Evolutionary conservation across 1,140 invertebrate genomes (phyloP).

Genomic region (Coenobita brevimanus): DNA sequence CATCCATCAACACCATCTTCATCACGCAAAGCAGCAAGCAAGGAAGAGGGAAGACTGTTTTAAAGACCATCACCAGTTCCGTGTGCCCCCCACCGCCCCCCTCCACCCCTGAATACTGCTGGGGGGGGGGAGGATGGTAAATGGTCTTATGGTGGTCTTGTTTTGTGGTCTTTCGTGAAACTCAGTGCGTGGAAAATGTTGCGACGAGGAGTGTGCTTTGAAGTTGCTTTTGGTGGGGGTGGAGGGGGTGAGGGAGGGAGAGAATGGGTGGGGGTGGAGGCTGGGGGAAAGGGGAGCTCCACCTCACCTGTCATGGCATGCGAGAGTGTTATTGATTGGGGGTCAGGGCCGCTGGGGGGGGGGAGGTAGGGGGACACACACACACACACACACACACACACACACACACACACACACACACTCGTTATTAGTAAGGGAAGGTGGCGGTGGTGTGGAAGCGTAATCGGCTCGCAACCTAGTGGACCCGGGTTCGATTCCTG

Average conservation of each 20-base stretch:
- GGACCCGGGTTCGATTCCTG: too few species aligned
- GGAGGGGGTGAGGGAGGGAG: not conserved
- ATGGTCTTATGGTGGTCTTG: constrained; percentile 37
- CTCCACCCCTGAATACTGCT: not conserved
- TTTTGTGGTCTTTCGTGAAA: constrained; percentile 38
- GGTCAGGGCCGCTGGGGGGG: not conserved
- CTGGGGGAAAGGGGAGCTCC: not conserved
- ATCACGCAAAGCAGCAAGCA: too few species aligned
- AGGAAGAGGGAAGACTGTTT: too few species aligned
- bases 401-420: too few species aligned
- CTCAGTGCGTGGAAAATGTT: constrained; percentile 44
- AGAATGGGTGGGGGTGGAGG: not conserved
- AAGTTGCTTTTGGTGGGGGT: constrained; percentile 15
- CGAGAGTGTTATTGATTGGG: constrained; percentile 12
- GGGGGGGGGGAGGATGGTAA: constrained; percentile 21
- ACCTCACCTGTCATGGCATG: constrained; percentile 35
- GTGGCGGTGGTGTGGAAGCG: too few species aligned
- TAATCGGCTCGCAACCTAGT: too few species aligned
- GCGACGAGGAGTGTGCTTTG: constrained; percentile 33
- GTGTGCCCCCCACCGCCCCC: not conserved
- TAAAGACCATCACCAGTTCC: too few species aligned
- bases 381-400: too few species aligned
- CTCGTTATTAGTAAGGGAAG: too few species aligned
- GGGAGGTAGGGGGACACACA: not conserved
- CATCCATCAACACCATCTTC: too few species aligned